Evolutionary conservation across 2,888 invertebrate species (phyloP).

Genomic region (Dryobotodes eremita): DNA sequence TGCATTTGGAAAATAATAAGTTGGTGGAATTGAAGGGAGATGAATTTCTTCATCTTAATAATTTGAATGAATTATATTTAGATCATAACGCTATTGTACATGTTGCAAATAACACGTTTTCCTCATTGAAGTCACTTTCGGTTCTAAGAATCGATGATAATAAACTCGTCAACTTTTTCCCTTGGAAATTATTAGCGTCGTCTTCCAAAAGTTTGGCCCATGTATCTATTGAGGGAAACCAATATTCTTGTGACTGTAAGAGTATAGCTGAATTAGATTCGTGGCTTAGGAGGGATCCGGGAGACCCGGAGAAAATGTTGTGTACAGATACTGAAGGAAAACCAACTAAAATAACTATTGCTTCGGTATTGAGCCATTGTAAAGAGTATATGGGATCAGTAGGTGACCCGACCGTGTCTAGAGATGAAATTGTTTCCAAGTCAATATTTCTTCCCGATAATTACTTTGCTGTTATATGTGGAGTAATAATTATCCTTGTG

Average conservation of each 20-base stretch:
- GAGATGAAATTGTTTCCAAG: conserved; percentile 90
- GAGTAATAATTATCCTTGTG: conserved; percentile 93
- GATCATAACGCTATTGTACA: conserved; percentile 94
- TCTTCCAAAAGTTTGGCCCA: conserved; percentile 91
- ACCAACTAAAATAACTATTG: conserved; percentile 89
- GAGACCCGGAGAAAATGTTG: conserved; percentile 93
- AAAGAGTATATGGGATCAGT: conserved; percentile 91
- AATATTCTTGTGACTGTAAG: conserved; percentile 96
- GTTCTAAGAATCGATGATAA: conserved; percentile 94
- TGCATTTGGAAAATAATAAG: conserved; percentile 95
- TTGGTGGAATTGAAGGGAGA: conserved; percentile 94
- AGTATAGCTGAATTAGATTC: conserved; percentile 93
- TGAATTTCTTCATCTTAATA: conserved; percentile 94
- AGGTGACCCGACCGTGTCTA: conserved; percentile 85
- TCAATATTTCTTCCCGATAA: conserved; percentile 92
- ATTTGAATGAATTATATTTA: conserved; percentile 94
- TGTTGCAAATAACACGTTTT: conserved; percentile 95
- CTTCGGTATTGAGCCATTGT: conserved; percentile 91
- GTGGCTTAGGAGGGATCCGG: conserved; percentile 93
- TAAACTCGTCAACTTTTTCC: conserved; percentile 93
- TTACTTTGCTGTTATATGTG: conserved; percentile 94
- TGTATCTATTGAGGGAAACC: conserved; percentile 94
- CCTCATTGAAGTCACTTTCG: conserved; percentile 93
- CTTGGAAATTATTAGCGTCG: conserved; percentile 93
- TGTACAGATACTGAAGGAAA: conserved; percentile 91